Conservation (phyloP, 1,140 invertebrate genomes). For the Hestina assimilis region DNA sequence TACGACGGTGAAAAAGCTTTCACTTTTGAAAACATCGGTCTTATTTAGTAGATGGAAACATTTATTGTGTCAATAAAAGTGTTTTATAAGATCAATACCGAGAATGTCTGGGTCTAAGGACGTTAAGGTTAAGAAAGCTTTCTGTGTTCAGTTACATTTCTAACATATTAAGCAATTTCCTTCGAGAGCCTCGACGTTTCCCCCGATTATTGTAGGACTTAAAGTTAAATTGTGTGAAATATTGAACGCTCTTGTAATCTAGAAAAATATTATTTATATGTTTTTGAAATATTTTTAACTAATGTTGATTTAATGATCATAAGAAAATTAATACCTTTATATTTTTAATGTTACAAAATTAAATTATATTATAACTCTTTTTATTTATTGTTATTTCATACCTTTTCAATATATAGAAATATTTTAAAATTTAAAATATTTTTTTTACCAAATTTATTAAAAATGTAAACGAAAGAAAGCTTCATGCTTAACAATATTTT, state of each 20-base stretch:
- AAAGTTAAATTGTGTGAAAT: conserved; percentile 5
- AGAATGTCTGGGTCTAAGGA: conserved; percentile 18
- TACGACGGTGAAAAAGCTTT: no score
- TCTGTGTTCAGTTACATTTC: conserved; percentile 31
- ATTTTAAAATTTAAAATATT: no score
- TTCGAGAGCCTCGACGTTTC: conserved; percentile 18
- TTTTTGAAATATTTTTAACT: background rate
- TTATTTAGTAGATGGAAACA: conserved; percentile 11
- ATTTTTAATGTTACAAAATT: no score
- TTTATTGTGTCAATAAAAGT: conserved; percentile 5
- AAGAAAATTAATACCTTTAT: no score
- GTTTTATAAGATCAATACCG: conserved; percentile 22
- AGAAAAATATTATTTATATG: background rate
- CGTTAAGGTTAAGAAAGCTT: conserved; percentile 36
- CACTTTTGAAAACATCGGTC: no score
- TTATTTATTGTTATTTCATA: no score
- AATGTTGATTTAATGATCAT: no score
- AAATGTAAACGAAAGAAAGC: no score
- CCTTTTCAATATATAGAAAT: no score
- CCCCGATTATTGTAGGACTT: conserved; percentile 19
- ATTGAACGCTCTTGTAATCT: background rate
- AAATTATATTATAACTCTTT: no score
- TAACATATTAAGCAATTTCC: conserved; percentile 37
- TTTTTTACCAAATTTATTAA: no score
- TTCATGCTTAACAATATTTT: no score